Percentiles rank a stretch among this genome's conserved stretches.
phyloP scores from a whole-genome alignment of 2,888 invertebrate genomes.

The Steinernema carpocapsae region DNA sequence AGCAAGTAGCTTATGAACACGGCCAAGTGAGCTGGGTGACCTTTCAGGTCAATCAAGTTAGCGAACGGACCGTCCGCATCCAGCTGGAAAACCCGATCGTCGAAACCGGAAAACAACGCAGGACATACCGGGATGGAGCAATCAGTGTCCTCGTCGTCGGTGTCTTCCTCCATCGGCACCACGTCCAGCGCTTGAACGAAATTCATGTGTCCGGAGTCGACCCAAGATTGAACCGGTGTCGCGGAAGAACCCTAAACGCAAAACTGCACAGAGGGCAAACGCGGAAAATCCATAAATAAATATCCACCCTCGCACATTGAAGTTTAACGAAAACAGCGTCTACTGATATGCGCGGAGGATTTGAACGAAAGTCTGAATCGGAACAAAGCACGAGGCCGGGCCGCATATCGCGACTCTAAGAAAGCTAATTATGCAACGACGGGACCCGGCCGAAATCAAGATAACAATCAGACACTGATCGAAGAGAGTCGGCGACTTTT shows the following conservation, averaged over 20 bases:
- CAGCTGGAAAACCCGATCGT: conserved; percentile 72
- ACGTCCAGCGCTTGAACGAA: conserved; percentile 43
- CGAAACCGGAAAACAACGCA: neutral
- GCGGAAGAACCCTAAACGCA: conserved; percentile 16
- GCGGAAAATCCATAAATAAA: conserved; percentile 32
- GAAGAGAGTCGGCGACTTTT: conserved; percentile 35
- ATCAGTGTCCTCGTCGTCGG: conserved; percentile 46
- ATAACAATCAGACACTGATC: conserved; percentile 35
- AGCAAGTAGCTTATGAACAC: conserved; percentile 90
- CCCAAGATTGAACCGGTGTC: conserved; percentile 44
- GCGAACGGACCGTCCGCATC: conserved; percentile 89
- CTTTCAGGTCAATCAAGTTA: conserved; percentile 81
- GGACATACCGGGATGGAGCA: conserved; percentile 16
- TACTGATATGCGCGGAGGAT: conserved; percentile 13
- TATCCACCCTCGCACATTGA: conserved; percentile 29
- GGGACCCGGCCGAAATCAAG: conserved; percentile 31
- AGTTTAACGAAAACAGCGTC: conserved; percentile 23
- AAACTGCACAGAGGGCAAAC: conserved; percentile 33
- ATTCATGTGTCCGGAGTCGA: conserved; percentile 56
- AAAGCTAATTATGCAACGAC: conserved; percentile 35
- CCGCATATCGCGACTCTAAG: conserved; percentile 25
- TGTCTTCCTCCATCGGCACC: conserved; percentile 53
- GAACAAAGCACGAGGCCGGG: conserved; percentile 31
- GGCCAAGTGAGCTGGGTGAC: conserved; percentile 87
- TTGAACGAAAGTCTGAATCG: conserved; percentile 27